Base-by-base conservation (phyloP, 2,113 vertebrate genomes). In the Alexandromys fortis region DNA sequence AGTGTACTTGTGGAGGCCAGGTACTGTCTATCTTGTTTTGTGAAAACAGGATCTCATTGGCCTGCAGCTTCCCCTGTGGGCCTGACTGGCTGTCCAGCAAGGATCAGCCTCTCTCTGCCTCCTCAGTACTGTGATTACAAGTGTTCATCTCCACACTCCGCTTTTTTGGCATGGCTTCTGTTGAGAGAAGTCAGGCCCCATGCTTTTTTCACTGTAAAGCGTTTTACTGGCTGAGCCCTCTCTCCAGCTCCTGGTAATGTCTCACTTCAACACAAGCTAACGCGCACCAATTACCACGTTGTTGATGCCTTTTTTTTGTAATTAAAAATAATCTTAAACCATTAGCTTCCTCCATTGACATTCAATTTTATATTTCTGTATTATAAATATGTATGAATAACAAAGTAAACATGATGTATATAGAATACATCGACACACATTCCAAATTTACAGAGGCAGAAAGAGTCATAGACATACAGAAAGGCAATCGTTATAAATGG, bases 301-400 rank as follows among this genome's bases (percentile, higher is more conserved):
- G 3, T 33, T 82, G 81, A n/a, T 87, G 21, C 2, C 42, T 55
- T 78, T 93, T 93, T 70, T 19, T 77, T 38, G 17, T 86, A 72
- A 52, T 92, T 94, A 94, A 93, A 78, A 96, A 86, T 79, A 75
- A 78, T 82, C 35, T 70, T 42, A 52, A 49, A 42, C 10, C 88
- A 77, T 63, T 52, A 30, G 42, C 73, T 77, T 89, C n/a, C 33
- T 86, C 73, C 81, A 13, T 89, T 30, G 10, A 26, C 13, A 19
- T 82, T 86, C 28, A 45, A 13, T 89, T 76, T 75, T 77, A 68
- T 26, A 28, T 65, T 63, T 49, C 30, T 92, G 22, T 68, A 33
- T 68, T 52, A 91, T 77, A 91, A 81, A 65, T 65, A 86, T 55
- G n/a, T 35, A 30, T 67, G 38, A 65, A 68, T 81, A 47, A 13